Conservation (phyloP, 2,888 invertebrate genomes). For the Tineola bisselliella region DNA sequence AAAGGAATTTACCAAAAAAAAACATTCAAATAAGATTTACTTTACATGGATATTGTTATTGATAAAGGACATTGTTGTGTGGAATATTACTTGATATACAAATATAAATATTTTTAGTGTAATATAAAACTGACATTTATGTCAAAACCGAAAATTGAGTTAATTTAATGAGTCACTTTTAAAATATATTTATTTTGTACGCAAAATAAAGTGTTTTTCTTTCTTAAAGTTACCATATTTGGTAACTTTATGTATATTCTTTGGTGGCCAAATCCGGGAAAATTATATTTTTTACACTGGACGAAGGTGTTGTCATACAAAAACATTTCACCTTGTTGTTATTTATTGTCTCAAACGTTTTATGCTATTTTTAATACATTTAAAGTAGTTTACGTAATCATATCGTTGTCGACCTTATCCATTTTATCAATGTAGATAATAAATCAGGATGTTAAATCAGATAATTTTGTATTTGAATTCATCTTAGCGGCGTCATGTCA, state of each 20-base stretch:
- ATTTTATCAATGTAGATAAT: slow-evolving; percentile 2
- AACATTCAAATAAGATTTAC: too few relatives aligned
- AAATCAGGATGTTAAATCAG: slow-evolving; percentile 4
- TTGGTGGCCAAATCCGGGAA: too few relatives aligned
- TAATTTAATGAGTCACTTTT: neutral
- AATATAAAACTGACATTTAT: neutral
- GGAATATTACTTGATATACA: too few relatives aligned
- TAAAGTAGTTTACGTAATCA: neutral
- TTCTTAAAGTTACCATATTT: neutral
- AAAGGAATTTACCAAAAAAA: too few relatives aligned
- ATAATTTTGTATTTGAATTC: neutral
- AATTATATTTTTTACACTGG: too few relatives aligned
- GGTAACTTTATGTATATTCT: neutral
- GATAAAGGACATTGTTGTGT: too few relatives aligned
- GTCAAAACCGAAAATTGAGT: neutral
- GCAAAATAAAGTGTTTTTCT: neutral
- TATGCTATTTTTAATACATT: neutral
- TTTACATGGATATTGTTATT: too few relatives aligned
- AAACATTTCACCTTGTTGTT: neutral
- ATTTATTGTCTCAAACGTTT: neutral
- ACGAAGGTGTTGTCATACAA: too few relatives aligned
- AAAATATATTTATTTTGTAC: neutral
- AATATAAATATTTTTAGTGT: too few relatives aligned
- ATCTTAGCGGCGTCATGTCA: neutral
- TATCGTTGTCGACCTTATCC: slow-evolving; percentile 2